Evolutionary conservation across 37 sponge, comb jelly and placozoan genomes (phyloP), one percentile per base, ranked within the genome.

Genomic region (Ianthella basta): DNA sequence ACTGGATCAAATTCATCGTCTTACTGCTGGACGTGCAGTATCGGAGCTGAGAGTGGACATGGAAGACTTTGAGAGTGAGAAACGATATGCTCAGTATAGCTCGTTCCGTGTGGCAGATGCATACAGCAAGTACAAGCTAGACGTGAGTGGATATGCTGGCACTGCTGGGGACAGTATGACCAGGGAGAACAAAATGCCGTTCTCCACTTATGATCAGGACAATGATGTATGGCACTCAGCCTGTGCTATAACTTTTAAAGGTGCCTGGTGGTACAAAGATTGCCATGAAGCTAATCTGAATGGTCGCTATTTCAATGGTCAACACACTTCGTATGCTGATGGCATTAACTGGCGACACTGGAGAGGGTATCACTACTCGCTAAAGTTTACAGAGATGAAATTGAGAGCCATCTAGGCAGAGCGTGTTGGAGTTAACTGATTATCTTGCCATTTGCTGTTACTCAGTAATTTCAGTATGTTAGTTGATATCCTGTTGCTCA

Each of bases 341-440:
- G 60, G 82, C 6, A 60, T 81, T 14, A 81, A 3, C 82, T 81
- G 82, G 82, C 1, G 56, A 0, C 20, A 8, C 30, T 81, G 59
- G 59, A 81, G 33, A 57, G 82, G 82, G 15, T 27, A 35, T 4
- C 63, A 61, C 60, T 61, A 81, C 13, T 81, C 82, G 2, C 82
- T 81, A 2, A 81, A 59, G 63, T 81, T 59, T 59, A 81, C 82
- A 27, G 82, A 56, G 61, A 81, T 81, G 82, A 81, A 81, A 40
- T 30, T 81, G 27, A 50, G 79, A 30, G 70, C 70, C 34, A 69
- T 69, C 34, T 44, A 44, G 35, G 70, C 70, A 13, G 34, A 69
- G 14, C 27, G 27, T 69, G 59, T n/a, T n/a, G n/a, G n/a, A n/a
- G n/a, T n/a, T n/a, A n/a, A n/a, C n/a, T n/a, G n/a, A n/a, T n/a